Conservation (phyloP, 2,888 invertebrate species). For the Meteorus cinctellus region DNA sequence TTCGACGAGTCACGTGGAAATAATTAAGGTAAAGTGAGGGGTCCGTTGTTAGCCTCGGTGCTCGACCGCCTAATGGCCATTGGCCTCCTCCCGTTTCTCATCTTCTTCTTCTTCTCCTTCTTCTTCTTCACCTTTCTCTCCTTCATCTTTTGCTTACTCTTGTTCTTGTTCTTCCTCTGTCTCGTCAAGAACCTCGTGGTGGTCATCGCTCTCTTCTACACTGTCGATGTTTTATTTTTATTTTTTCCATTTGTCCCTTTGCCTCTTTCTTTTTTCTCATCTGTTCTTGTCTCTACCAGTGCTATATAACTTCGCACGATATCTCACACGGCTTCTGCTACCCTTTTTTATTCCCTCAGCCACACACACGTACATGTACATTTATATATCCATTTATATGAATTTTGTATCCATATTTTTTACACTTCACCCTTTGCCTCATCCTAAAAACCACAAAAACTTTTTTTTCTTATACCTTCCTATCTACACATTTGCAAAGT, state of each 20-base stretch:
- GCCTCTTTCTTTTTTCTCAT: constrained; percentile 23
- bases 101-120: constrained; percentile 34
- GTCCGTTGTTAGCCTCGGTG: constrained; percentile 57
- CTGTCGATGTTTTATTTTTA: constrained; percentile 37
- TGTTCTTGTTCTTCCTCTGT: constrained; percentile 34
- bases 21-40: constrained; percentile 71
- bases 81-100: constrained; percentile 52
- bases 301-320: constrained; percentile 37
- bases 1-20: constrained; percentile 71
- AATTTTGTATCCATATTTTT: not conserved
- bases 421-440: constrained; percentile 30
- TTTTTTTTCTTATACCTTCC: constrained; percentile 17
- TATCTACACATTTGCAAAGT: constrained; percentile 34
- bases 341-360: not conserved
- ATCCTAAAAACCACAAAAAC: constrained; percentile 44
- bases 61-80: constrained; percentile 55
- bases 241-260: constrained; percentile 30
- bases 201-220: constrained; percentile 51
- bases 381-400: too few relatives aligned
- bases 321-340: not conserved
- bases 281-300: not conserved
- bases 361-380: too few relatives aligned
- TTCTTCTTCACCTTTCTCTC: constrained; percentile 19
- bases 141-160: constrained; percentile 26
- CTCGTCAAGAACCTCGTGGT: constrained; percentile 38